Evolutionary conservation across 2,113 vertebrate genomes (phyloP).

Genomic region (Oreochromis tanganicae): DNA sequence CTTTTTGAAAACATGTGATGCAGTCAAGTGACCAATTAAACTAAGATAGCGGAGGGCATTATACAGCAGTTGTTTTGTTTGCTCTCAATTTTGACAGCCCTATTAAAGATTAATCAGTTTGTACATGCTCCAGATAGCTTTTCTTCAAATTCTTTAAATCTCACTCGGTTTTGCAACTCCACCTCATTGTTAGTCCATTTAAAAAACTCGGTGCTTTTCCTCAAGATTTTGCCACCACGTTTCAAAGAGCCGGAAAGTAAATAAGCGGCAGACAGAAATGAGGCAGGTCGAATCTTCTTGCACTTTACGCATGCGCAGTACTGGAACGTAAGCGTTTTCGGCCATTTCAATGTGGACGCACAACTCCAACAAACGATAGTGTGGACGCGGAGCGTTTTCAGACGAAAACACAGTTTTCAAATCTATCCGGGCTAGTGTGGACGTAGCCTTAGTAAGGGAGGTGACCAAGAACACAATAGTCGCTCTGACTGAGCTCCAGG

Average conservation of each 20-base stretch:
- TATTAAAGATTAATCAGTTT: no score
- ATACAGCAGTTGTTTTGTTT: no score
- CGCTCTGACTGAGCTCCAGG: background rate
- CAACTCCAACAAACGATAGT: background rate
- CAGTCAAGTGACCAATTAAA: background rate
- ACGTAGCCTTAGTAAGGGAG: background rate
- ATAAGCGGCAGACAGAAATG: background rate
- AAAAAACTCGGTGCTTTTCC: background rate
- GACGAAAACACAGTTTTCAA: background rate
- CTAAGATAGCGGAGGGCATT: background rate
- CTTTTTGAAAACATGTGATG: background rate
- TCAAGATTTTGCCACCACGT: background rate
- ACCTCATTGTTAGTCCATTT: no score
- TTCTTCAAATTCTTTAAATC: no score
- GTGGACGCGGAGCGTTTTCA: background rate
- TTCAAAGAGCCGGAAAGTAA: background rate
- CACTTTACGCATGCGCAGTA: background rate
- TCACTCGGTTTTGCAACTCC: no score
- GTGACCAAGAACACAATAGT: background rate
- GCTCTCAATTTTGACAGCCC: no score
- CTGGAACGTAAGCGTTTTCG: background rate
- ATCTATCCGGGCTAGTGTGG: background rate
- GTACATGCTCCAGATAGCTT: no score
- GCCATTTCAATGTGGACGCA: background rate
- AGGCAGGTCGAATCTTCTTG: background rate